These are phyloP conservation scores for Poecilia latipinna DNA, from an alignment of 2,113 vertebrate species.

Conservation along the genomic window DNA sequence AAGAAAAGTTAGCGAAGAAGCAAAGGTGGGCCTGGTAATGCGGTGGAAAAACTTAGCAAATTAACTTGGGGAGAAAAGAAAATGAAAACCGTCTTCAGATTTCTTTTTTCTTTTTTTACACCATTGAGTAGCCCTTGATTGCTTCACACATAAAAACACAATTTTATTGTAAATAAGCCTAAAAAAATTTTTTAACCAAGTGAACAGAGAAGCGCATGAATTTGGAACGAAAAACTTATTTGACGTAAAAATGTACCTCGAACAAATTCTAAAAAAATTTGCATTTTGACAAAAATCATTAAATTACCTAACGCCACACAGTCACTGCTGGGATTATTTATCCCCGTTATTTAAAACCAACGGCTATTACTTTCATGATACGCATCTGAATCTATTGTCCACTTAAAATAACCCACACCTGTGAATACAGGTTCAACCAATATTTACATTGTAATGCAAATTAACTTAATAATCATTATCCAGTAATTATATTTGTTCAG, in stretches of 20 bases:
- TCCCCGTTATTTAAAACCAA: slow-evolving; percentile 36
- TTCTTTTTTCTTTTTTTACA: slow-evolving; percentile 22
- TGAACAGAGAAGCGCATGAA: not conserved
- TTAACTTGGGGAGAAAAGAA: slow-evolving; percentile 55
- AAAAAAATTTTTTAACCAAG: not conserved
- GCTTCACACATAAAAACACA: slow-evolving; percentile 30
- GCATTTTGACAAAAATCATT: slow-evolving; percentile 46
- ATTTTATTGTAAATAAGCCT: slow-evolving; percentile 16
- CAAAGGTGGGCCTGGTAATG: slow-evolving; percentile 58
- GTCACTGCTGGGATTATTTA: slow-evolving; percentile 55
- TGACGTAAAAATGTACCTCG: not conserved
- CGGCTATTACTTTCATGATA: slow-evolving; percentile 29
- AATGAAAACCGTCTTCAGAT: slow-evolving; percentile 41
- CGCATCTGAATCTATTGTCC: slow-evolving; percentile 1
- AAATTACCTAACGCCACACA: slow-evolving; percentile 46
- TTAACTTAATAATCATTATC: not conserved
- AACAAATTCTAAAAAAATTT: slow-evolving; percentile 30
- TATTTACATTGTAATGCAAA: slow-evolving; percentile 11
- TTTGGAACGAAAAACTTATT: not conserved
- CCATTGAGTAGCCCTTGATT: slow-evolving; percentile 44
- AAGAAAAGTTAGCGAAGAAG: slow-evolving; percentile 47
- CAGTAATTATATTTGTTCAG: not conserved
- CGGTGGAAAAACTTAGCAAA: slow-evolving; percentile 65
- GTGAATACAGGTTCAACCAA: not conserved
- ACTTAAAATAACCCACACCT: slow-evolving; percentile 11